Evolutionary conservation across 2,888 invertebrate genomes (phyloP), one percentile per base, ranked within the genome.

Genomic region (Mythimna albipuncta): DNA sequence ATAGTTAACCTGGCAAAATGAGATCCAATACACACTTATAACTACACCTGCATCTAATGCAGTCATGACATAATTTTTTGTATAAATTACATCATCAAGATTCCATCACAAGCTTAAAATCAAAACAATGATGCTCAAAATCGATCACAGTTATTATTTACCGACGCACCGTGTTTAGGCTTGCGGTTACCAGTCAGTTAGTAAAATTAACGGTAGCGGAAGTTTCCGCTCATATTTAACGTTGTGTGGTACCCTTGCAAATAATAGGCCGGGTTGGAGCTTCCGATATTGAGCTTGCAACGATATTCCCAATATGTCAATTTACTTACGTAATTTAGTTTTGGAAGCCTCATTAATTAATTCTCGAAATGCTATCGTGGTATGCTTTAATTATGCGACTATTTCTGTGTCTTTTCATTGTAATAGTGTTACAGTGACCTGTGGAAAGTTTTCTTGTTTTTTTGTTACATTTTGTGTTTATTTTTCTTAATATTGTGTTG

Each of bases 161-260:
- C 82, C 69, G 19, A 63, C 67, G 16, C 58, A 72, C 64, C 74
- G 70, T 82, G 76, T 79, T 82, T 66, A 65, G 69, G 59, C 62
- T 47, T 77, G 85, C 44, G 82, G 83, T 75, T 84, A 21, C 54
- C 47, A 72, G 67, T 82, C 52, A 69, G 79, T 82, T 79, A 72
- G 78, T 54, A 58, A 83, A 85, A 81, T 84, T 79, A 82, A 77
- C 72, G 58, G 64, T 50, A 58, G 64, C 50, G 69, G 83, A 85
- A 75, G 81, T 81, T 85, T 74, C 59, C 55, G 72, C 52, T 71
- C 69, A 85, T 83, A 83, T 81, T 85, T 77, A 84, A 85, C 79
- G 72, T 77, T 75, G 81, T 63, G 84, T 76, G 52, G 9, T 66
- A 70, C 65, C 75, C 74, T 64, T 32, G 71, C 83, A 83, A 85